These are phyloP conservation scores for Neomorphus geoffroyi DNA, from an alignment of 2,797 vertebrate species.

Conservation along the genomic window DNA sequence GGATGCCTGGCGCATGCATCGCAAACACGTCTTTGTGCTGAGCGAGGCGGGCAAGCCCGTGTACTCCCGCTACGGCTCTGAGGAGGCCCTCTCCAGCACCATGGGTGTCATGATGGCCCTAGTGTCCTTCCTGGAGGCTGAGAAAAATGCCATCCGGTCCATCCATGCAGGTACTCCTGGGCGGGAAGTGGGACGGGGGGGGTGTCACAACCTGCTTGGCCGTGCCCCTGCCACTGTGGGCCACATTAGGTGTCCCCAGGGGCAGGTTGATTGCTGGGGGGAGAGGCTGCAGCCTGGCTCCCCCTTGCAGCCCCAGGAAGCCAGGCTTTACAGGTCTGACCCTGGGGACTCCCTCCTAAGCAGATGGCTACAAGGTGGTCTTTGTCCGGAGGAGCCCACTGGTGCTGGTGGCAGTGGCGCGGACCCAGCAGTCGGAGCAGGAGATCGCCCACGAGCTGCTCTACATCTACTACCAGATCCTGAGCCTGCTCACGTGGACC, in stretches of 20 bases:
- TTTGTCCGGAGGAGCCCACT: constrained; percentile 93
- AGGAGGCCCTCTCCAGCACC: constrained; percentile 95
- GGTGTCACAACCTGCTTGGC: rapidly evolving
- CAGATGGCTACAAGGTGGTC: constrained; percentile 95
- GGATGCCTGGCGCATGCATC: constrained; percentile 90
- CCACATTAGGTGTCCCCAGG: background rate
- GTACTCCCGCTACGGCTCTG: constrained; percentile 94
- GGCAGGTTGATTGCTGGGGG: background rate
- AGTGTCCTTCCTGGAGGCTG: constrained; percentile 93
- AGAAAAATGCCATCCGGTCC: constrained; percentile 93
- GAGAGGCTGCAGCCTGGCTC: background rate
- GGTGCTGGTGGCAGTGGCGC: constrained; percentile 93
- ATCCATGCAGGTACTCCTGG: constrained; percentile 89
- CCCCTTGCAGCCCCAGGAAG: background rate
- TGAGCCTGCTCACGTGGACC: constrained; percentile 94
- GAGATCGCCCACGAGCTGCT: constrained; percentile 93
- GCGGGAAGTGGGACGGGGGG: background rate
- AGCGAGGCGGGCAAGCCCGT: constrained; percentile 97
- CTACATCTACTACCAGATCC: constrained; percentile 98
- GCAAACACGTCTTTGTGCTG: constrained; percentile 94
- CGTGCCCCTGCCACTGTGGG: rapidly evolving
- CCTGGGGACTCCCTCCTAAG: background rate
- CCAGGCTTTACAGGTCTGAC: background rate
- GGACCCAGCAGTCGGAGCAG: constrained; percentile 89
- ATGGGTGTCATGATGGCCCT: constrained; percentile 98